Conservation (phyloP, 2,113 vertebrate species). For the Brachionichthys hirsutus region DNA sequence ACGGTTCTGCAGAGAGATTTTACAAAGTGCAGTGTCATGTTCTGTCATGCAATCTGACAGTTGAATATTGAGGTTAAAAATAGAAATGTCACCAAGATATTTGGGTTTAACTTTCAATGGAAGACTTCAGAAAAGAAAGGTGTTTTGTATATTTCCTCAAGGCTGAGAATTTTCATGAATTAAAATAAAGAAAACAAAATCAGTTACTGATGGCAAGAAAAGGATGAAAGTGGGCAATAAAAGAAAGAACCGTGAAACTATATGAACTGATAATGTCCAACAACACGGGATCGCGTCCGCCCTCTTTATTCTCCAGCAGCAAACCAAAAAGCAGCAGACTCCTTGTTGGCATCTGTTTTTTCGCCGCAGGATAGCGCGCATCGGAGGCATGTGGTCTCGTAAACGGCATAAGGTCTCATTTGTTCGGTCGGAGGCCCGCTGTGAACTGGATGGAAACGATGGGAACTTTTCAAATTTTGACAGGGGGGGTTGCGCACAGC, state of each 20-base stretch:
- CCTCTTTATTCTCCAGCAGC: no score
- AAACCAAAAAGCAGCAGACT: no score
- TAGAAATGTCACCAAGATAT: no score
- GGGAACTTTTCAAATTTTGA: constrained; percentile 38
- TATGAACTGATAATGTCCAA: neutral
- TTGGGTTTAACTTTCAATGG: neutral
- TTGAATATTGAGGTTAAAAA: no score
- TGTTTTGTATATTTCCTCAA: no score
- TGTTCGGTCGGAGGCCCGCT: constrained; percentile 51
- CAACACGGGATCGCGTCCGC: constrained; percentile 1
- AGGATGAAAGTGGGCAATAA: neutral
- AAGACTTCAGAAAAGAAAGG: no score
- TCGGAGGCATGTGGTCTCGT: constrained; percentile 54
- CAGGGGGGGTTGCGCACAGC: no score
- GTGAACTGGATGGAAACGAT: constrained; percentile 61
- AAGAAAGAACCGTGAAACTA: neutral
- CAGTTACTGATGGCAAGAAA: neutral
- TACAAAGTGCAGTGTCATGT: no score
- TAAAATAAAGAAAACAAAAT: no score
- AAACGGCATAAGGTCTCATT: constrained; percentile 62
- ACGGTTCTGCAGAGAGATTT: constrained; percentile 76
- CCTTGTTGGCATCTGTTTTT: constrained; percentile 58
- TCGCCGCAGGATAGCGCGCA: constrained; percentile 51
- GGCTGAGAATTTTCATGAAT: no score
- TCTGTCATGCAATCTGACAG: no score